Evolutionary conservation across 1,140 invertebrate genomes (phyloP).

Genomic region (Drosophila equinoxialis): DNA sequence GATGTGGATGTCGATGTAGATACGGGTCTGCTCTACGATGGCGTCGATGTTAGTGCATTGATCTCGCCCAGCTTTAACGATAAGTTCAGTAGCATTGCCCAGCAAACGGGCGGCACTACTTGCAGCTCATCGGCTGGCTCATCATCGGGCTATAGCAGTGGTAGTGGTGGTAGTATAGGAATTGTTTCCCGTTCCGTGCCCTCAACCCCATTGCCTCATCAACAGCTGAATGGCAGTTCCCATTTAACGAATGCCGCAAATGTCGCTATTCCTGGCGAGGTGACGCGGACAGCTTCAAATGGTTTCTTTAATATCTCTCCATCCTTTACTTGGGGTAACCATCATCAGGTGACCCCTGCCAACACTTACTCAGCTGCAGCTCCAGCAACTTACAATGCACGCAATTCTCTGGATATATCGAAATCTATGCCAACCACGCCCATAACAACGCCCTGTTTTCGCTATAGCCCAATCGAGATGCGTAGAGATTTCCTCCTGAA

Average conservation of each 20-base stretch:
- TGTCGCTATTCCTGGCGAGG: conserved; percentile 19
- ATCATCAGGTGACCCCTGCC: conserved; percentile 27
- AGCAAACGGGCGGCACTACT: conserved; percentile 66
- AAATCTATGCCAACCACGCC: conserved; percentile 88
- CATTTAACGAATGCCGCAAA: conserved; percentile 30
- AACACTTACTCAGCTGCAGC: background rate
- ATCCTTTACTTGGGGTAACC: conserved; percentile 61
- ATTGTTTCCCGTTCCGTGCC: conserved; percentile 86
- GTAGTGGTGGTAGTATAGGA: conserved; percentile 47
- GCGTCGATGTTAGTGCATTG: conserved; percentile 68
- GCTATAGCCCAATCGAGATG: conserved; percentile 84
- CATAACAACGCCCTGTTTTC: conserved; percentile 84
- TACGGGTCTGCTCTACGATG: conserved; percentile 57
- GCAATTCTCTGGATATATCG: conserved; percentile 83
- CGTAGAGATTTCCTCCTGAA: conserved; percentile 86
- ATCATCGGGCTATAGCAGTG: conserved; percentile 74
- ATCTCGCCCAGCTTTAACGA: conserved; percentile 68
- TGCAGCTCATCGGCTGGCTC: conserved; percentile 77
- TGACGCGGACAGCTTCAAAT: conserved; percentile 33
- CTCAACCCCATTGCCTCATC: conserved; percentile 85
- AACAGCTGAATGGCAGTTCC: conserved; percentile 46
- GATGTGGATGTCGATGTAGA: conserved; percentile 43
- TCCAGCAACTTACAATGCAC: conserved; percentile 38
- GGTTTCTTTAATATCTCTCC: conserved; percentile 72
- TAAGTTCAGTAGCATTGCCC: conserved; percentile 65